These are phyloP conservation scores for Hippoglossus stenolepis DNA, from an alignment of 2,113 vertebrate genomes.

Conservation along the genomic window DNA sequence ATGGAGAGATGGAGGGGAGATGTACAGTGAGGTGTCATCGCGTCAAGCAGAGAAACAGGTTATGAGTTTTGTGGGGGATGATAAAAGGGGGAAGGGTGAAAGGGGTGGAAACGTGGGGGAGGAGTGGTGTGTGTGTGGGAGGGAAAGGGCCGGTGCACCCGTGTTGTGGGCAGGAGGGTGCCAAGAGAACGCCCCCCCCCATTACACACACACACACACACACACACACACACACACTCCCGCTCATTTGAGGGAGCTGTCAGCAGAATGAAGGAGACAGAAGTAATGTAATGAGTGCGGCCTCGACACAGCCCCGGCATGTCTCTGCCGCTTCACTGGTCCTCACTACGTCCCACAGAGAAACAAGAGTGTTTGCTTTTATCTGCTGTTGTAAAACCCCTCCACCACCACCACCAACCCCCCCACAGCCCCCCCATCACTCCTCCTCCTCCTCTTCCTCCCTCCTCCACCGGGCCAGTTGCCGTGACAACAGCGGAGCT, in stretches of 20 bases:
- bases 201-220: background rate
- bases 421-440: background rate
- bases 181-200: background rate
- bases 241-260: constrained; percentile 32
- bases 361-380: constrained; percentile 68
- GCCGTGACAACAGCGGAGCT: constrained; percentile 71
- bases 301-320: background rate
- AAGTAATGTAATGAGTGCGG: constrained; percentile 64
- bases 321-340: constrained; percentile 69
- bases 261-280: constrained; percentile 62
- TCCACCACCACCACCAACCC: background rate
- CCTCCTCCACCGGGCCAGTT: constrained; percentile 36
- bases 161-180: constrained; percentile 20
- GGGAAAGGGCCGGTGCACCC: constrained; percentile 5
- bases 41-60: background rate
- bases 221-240: constrained; percentile 1
- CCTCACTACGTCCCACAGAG: constrained; percentile 68
- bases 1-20: background rate
- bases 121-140: background rate
- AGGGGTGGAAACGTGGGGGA: background rate
- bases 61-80: constrained; percentile 33
- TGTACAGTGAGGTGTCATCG: background rate
- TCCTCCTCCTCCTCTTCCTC: background rate
- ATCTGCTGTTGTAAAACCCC: constrained; percentile 19
- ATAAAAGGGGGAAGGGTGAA: constrained; percentile 26